These are phyloP conservation scores for Corythaeola cristata DNA, from an alignment of 2,113 vertebrate species.

Conservation along the genomic window DNA sequence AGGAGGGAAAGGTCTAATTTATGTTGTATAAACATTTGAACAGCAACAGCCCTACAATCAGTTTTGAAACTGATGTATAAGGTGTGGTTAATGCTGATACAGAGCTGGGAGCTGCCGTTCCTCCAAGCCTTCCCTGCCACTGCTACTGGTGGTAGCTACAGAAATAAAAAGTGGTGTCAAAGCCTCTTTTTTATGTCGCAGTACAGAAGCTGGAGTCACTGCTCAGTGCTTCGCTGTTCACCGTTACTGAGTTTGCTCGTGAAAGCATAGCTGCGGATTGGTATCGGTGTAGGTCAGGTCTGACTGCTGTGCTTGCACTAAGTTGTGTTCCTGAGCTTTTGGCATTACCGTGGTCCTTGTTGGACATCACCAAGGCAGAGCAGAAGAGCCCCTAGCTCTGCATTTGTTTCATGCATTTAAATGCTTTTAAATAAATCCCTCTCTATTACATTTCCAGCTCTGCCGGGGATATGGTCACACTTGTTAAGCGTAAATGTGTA, in stretches of 20 bases:
- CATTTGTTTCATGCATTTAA: not conserved
- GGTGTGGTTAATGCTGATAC: not conserved
- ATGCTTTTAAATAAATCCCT: not conserved
- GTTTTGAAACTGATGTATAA: fast-evolving
- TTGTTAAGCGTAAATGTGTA: not conserved
- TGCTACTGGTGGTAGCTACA: fast-evolving
- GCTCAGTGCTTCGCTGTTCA: not conserved
- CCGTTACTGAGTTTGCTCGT: not conserved
- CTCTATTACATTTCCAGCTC: not conserved
- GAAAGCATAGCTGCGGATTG: not conserved
- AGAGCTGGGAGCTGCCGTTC: not conserved
- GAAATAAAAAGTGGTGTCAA: not conserved
- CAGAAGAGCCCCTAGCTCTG: not conserved
- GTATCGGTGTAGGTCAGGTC: not conserved
- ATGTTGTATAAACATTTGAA: not conserved
- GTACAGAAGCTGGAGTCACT: not conserved
- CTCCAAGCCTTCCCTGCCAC: not conserved
- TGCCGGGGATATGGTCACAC: not conserved
- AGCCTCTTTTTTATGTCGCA: not conserved
- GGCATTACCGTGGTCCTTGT: not conserved
- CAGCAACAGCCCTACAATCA: not conserved
- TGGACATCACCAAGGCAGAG: fast-evolving
- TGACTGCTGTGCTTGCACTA: not conserved
- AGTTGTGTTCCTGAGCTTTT: not conserved
- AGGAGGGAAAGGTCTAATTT: not conserved